A percentile compares a stretch with the other conserved stretches of the same genome.
phyloP scores from a whole-genome alignment of 2,888 invertebrate genomes.

The Heliothis peltigera region DNA sequence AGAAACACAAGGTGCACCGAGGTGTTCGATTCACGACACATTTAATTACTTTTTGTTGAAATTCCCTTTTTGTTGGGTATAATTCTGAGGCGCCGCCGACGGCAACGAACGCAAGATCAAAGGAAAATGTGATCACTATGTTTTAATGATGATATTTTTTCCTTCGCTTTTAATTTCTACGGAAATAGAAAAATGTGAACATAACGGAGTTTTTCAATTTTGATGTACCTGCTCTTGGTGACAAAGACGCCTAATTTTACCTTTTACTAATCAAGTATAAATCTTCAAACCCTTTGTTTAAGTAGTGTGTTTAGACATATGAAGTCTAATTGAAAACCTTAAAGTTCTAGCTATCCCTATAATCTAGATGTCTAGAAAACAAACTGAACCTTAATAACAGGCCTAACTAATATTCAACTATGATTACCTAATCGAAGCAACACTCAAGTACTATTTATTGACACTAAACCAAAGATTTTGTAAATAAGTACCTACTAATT shows the following conservation, averaged over 20 bases:
- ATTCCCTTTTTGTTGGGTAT: constrained; percentile 50
- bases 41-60: constrained; percentile 64
- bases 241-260: no score
- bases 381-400: background rate
- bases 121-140: constrained; percentile 13
- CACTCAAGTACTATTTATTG: constrained; percentile 4
- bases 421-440: background rate
- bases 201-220: background rate
- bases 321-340: background rate
- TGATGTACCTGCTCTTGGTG: no score
- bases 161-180: background rate
- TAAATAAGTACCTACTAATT: constrained; percentile 25
- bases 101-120: constrained; percentile 26
- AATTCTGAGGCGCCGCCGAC: constrained; percentile 39
- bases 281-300: no score
- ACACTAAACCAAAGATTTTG: constrained; percentile 18
- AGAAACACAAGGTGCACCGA: constrained; percentile 60
- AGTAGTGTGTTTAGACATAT: background rate
- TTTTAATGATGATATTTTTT: constrained; percentile 13
- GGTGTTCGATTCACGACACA: constrained; percentile 63
- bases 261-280: no score
- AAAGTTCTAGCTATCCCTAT: background rate
- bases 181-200: background rate
- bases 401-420: background rate
- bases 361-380: background rate